Evolutionary conservation across 2,113 vertebrate species (phyloP).

Genomic region (Sminthopsis crassicaudata): DNA sequence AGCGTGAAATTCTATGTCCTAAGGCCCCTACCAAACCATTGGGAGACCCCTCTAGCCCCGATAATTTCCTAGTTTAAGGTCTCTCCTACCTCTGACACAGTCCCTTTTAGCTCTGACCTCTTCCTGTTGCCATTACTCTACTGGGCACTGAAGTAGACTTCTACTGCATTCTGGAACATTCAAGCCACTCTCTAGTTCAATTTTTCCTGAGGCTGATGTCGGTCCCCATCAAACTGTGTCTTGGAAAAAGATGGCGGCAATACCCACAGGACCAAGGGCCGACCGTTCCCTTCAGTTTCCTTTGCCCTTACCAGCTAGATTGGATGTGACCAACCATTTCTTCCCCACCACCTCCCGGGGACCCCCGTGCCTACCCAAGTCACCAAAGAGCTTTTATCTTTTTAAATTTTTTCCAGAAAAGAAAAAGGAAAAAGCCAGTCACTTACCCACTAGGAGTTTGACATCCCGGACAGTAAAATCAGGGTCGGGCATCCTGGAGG

Average conservation of each 20-base stretch:
- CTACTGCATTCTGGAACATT: not conserved
- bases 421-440: conserved; percentile 59
- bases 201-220: not conserved
- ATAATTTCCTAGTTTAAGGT: no score
- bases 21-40: no score
- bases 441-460: conserved; percentile 98
- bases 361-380: not conserved
- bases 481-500: conserved; percentile 93
- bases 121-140: not conserved
- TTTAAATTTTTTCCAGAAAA: not conserved
- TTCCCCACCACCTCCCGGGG: not conserved
- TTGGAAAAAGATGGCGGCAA: not conserved
- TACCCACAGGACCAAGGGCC: not conserved
- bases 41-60: no score
- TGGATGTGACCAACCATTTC: not conserved
- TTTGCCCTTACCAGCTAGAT: not conserved
- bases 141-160: not conserved
- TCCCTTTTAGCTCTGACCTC: no score
- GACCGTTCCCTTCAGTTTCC: not conserved
- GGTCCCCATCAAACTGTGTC: not conserved
- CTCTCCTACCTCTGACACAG: no score
- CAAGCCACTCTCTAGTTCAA: not conserved
- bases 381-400: not conserved
- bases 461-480: conserved; percentile 96
- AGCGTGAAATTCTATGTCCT: no score